These are phyloP conservation scores for Lagopus leucura DNA, from an alignment of 2,113 vertebrate genomes.

Conservation along the genomic window DNA sequence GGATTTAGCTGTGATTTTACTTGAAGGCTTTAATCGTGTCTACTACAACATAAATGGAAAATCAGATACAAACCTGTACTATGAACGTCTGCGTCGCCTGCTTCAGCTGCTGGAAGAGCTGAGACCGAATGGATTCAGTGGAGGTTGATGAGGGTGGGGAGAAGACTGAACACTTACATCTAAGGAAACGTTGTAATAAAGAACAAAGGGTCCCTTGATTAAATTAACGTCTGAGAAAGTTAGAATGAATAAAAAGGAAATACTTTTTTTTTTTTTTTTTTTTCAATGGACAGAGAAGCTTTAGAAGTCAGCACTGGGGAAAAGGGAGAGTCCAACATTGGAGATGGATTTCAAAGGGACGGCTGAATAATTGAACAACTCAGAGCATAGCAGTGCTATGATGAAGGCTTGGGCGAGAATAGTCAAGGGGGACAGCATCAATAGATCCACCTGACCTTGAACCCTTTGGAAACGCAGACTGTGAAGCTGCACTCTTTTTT, in stretches of 20 bases:
- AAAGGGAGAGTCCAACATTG: background rate
- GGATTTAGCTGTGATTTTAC: conserved; percentile 54
- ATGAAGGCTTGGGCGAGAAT: background rate
- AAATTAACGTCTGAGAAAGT: background rate
- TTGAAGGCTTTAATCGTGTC: conserved; percentile 40
- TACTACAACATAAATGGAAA: background rate
- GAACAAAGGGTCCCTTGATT: conserved; percentile 6
- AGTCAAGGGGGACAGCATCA: background rate
- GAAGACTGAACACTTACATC: background rate
- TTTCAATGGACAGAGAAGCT: background rate
- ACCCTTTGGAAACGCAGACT: background rate
- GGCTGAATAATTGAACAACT: background rate
- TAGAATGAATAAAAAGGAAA: background rate
- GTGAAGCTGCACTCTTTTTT: fast-evolving
- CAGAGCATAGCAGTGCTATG: background rate
- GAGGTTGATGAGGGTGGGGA: background rate
- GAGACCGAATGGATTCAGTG: background rate
- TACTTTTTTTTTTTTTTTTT: background rate
- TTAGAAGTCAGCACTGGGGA: background rate
- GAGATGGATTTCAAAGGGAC: background rate
- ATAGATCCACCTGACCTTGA: background rate
- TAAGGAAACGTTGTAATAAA: background rate
- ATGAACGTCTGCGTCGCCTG: background rate
- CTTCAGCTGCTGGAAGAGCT: background rate
- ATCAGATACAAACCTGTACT: conserved; percentile 7